Conservation (phyloP, 2,888 invertebrate species). For the Drosophila silvestris region DNA sequence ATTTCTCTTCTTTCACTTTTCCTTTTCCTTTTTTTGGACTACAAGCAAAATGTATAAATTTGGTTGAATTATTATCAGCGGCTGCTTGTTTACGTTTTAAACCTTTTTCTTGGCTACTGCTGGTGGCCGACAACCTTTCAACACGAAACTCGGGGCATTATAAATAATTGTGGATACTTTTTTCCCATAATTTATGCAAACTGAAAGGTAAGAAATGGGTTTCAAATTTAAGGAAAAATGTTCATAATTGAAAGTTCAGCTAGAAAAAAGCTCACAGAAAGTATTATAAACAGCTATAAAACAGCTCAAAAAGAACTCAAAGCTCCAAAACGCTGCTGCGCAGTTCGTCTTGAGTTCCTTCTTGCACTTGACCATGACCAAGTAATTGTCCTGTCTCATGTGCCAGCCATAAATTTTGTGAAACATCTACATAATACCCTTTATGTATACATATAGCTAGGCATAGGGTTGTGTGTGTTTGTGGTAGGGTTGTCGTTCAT, state of each 20-base stretch:
- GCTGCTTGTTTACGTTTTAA: slow-evolving; percentile 45
- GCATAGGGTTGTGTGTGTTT: not conserved
- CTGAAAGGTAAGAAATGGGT: slow-evolving; percentile 28
- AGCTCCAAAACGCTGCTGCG: slow-evolving; percentile 1
- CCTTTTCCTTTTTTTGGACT: slow-evolving; percentile 9
- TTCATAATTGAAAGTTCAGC: slow-evolving; percentile 37
- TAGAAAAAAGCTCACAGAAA: slow-evolving; percentile 23
- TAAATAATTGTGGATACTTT: slow-evolving; percentile 65
- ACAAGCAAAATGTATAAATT: slow-evolving; percentile 54
- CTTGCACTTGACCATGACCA: slow-evolving; percentile 54
- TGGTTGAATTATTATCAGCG: slow-evolving; percentile 66
- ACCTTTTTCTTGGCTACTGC: slow-evolving; percentile 48
- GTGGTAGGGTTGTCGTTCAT: slow-evolving; percentile 27
- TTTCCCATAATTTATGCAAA: slow-evolving; percentile 65
- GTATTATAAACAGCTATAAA: slow-evolving; percentile 10
- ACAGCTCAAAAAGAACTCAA: slow-evolving; percentile 21
- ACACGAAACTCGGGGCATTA: slow-evolving; percentile 57
- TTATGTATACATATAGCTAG: not conserved
- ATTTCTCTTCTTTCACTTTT: not conserved
- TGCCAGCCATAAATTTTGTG: slow-evolving; percentile 61
- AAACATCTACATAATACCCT: slow-evolving; percentile 54
- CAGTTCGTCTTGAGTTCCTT: slow-evolving; percentile 28
- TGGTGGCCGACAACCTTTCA: slow-evolving; percentile 54
- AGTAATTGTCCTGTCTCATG: slow-evolving; percentile 40
- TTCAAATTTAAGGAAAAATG: slow-evolving; percentile 12